Evolutionary conservation across 2,888 invertebrate species (phyloP), one percentile per base, ranked within the genome.

Genomic region (Tetramorium bicarinatum): DNA sequence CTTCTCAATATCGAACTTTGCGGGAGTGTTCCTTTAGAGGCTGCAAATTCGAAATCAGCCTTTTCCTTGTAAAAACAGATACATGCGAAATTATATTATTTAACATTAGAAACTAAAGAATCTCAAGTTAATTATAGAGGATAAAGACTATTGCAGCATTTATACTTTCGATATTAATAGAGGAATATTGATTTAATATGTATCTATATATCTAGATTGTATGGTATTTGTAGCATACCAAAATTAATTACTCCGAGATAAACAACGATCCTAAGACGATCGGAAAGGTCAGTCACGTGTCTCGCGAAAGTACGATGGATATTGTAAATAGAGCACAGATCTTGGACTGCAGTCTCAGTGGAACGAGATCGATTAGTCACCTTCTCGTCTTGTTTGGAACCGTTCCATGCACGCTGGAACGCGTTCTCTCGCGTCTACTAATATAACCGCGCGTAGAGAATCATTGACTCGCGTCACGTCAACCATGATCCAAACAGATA

Each of bases 341-440:
- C 62, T 82, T 88, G 67, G 61, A 74, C 64, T 69, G 66, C 67
- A 52, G 41, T 71, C 84, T 61, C 21, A 62, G 85, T 44, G 34
- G 49, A 75, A 76, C 52, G 71, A 61, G 84, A 88, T 84, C 87
- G 85, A 80, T 88, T 85, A 66, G 62, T 85, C 77, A 61, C 62
- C 87, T 84, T 34, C 81, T 76, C 74, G 38, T 84, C 81, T 71
- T 13, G 47, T 81, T 85, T 79, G 75, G 86, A 88, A 84, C 72
- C 13, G 61, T 84, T 85, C 82, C 87, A 75, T 38, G 52, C 67
- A 49, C 25, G 13, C 61, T 77, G 49, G 69, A 59, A 56, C 54
- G 62, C 64, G 56, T 56, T 71, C 38, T 54, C 64, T 44, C 69
- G 7, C 49, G 41, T 41, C 52, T 29, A 25, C 59, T 71, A 67